phyloP scores from a whole-genome alignment of 2,113 vertebrate species.

The Pelmatolapia mariae region DNA sequence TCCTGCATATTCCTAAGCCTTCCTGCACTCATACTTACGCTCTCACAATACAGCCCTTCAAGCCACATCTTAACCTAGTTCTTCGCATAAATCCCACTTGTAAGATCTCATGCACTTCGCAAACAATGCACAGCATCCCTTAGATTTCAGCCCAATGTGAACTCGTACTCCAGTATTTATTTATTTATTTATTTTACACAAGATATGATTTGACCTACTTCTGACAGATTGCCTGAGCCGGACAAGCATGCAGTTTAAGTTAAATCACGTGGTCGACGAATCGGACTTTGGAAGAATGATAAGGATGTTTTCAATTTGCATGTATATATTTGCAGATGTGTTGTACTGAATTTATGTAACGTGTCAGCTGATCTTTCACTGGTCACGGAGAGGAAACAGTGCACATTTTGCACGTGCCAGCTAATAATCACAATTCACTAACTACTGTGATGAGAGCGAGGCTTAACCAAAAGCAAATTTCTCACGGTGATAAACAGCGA shows the following conservation, averaged over 20 bases:
- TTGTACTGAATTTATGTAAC: not conserved
- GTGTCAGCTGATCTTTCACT: not conserved
- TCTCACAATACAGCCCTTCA: constrained; percentile 56
- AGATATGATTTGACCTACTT: not conserved
- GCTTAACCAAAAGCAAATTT: not conserved
- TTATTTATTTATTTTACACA: not conserved
- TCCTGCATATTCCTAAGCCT: constrained; percentile 30
- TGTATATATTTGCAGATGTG: not conserved
- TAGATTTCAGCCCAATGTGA: constrained; percentile 2
- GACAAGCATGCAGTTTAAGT: not conserved
- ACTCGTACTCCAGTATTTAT: not conserved
- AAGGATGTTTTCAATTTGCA: not conserved
- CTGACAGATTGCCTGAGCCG: not conserved
- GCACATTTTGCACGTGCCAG: not conserved
- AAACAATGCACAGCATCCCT: constrained; percentile 9
- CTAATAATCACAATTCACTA: not conserved
- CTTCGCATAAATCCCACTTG: constrained; percentile 52
- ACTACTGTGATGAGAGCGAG: not conserved
- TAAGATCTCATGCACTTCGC: constrained; percentile 30
- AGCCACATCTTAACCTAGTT: constrained; percentile 70
- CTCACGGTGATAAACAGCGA: not conserved
- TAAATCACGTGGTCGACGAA: not conserved
- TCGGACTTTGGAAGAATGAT: not conserved
- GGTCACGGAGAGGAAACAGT: not conserved
- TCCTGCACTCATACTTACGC: constrained; percentile 18